Base-by-base conservation (phyloP, 2,797 vertebrate genomes). In the Characodon lateralis region DNA sequence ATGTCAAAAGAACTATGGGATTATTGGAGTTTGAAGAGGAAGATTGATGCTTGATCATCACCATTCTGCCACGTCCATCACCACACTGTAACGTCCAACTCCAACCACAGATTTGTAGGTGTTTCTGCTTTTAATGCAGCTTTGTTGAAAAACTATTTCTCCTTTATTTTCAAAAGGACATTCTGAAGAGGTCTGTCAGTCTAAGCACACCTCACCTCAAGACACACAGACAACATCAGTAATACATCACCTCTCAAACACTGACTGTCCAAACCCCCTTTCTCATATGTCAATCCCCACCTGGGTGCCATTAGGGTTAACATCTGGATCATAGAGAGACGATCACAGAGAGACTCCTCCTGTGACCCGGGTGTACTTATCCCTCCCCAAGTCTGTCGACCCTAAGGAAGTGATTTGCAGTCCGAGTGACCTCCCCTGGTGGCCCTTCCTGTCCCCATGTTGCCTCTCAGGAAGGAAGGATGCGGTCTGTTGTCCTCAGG, bases 381-480 rank as follows among this genome's bases (percentile, higher is more conserved):
- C 82, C 91, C 79, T 70, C 66, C 80, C 94, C 93, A 95, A 93
- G 95, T 87, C 82, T 51, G 72, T 35, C 65, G 78, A 89, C 93
- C 94, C 78, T 35, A 58, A 79, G 79, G 92, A 94, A 93, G 94
- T 80, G 83, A 83, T 83, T 88, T 77, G 35, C 75, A 76, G 87
- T 93, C 94, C 91, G 88, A 86, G 58, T 95, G 95, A 96, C 96
- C 96, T 92, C 89, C 51, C 79, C 86, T 84, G 89, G 85, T 73
- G 91, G 91, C 92, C 89, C 93, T 95, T 94, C 96, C 95, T 95
- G 95, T 93, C 83, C 92, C 87, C 72, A 76, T 81, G 94, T 93
- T 94, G 92, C 95, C 87, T 91, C 31, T 77, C 85, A 95, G 96
- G 94, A 92, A 97, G 96, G 96, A 96, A 96, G 96, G 96, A 97